Base-by-base conservation (phyloP, 2,888 invertebrate species). In the Pristionchus mayeri region DNA sequence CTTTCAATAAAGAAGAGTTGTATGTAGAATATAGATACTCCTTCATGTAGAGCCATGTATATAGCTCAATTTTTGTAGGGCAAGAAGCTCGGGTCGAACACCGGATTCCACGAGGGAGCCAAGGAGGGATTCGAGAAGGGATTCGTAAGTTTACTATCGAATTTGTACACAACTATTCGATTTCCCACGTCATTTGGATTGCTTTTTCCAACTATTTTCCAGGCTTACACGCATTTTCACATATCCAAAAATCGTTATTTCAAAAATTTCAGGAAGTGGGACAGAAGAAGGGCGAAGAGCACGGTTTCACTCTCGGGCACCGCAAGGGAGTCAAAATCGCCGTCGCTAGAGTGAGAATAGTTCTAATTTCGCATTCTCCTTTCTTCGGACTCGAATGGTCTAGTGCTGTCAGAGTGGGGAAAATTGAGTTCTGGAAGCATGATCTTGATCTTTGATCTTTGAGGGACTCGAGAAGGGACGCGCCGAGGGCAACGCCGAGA, bases 51-150 rank as follows among this genome's bases (percentile, higher is more conserved):
- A n/a, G n/a, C n/a, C n/a, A n/a, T n/a, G n/a, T n/a, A n/a, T n/a
- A n/a, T n/a, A n/a, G n/a, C n/a, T n/a, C n/a, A n/a, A n/a, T 18
- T 37, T 11, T 34, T 34, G 13, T 44, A 50, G 50, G 76, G 76
- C 48, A 76, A 76, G 76, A 76, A 76, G 18, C 27, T 76, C 76
- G 76, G 76, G 0, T 4, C 48, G 13, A 52, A 16, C 76, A 21
- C 24, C n/a, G 80, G 80, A 54, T 80, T 57, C 57, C 37, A 80
- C 54, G 44, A 80, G 27, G 80, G 76, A 27, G 52, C 27, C 50
- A 78, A 78, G 76, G 34, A 9, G 13, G 76, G 76, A 50, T 78
- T 78, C 76, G 2, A 24, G 2, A 18, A 27, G 2, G 76, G 76
- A 48, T 0, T 30, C 7, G 50, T 78, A 3, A 76, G 48, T 71